phyloP scores from a whole-genome alignment of 1,140 invertebrate genomes.

The Zaprionus nigranus region DNA sequence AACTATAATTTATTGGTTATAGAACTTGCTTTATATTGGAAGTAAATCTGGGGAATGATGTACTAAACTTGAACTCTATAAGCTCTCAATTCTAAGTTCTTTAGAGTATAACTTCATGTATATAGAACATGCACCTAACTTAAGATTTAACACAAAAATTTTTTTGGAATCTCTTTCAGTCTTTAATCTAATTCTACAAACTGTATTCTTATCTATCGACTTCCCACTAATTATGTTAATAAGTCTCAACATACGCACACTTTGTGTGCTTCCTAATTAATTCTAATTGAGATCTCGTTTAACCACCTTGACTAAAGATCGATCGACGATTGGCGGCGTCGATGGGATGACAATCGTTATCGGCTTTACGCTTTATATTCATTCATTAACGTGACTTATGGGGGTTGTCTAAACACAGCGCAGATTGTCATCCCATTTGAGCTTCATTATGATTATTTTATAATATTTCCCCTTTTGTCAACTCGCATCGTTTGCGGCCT shows the following conservation, averaged over 20 bases:
- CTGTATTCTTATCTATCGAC: not conserved
- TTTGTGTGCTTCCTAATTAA: conserved; percentile 11
- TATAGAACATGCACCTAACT: not conserved
- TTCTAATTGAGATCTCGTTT: conserved; percentile 17
- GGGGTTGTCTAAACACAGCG: conserved; percentile 28
- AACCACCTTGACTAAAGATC: conserved; percentile 30
- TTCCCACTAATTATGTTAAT: not conserved
- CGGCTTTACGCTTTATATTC: conserved; percentile 33
- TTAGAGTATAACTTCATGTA: not conserved
- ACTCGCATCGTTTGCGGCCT: conserved; percentile 52
- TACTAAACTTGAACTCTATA: no score
- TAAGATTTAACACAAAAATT: not conserved
- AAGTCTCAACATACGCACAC: not conserved
- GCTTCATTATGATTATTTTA: conserved; percentile 37
- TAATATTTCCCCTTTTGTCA: conserved; percentile 49
- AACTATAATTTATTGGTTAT: no score
- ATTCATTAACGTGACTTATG: conserved; percentile 59
- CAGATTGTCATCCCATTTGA: conserved; percentile 25
- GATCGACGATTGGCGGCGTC: not conserved
- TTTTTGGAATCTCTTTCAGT: not conserved
- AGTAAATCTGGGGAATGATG: no score
- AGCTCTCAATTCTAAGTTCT: no score
- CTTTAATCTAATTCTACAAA: not conserved
- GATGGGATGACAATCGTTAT: conserved; percentile 23
- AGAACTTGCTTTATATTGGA: no score